phyloP scores from a whole-genome alignment of 2,113 vertebrate species.

The Pseudonaja textilis region DNA sequence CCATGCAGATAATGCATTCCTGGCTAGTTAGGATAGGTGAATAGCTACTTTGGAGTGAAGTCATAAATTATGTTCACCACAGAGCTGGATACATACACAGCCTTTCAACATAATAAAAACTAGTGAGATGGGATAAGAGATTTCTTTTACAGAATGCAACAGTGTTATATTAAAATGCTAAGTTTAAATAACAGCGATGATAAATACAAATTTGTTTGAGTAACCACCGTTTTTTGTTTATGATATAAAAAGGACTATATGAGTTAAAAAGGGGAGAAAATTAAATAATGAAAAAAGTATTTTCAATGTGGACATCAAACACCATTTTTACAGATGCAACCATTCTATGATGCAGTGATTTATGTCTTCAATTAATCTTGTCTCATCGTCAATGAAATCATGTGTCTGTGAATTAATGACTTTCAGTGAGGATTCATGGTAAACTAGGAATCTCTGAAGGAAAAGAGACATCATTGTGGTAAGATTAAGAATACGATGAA shows the following conservation, averaged over 20 bases:
- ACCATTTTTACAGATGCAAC: constrained; percentile 19
- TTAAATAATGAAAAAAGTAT: constrained; percentile 3
- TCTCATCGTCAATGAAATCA: not conserved
- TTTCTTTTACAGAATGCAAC: not conserved
- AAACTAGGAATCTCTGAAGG: not conserved
- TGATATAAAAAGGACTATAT: not conserved
- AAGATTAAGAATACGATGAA: not conserved
- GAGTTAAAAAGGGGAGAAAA: not conserved
- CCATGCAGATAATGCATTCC: not conserved
- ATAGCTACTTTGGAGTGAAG: not conserved
- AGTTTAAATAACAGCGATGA: not conserved
- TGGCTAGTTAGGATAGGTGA: not conserved
- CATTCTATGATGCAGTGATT: not conserved
- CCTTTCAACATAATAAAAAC: not conserved
- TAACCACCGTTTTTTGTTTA: not conserved
- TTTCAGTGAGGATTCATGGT: not conserved
- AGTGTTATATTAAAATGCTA: not conserved
- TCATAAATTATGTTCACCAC: not conserved
- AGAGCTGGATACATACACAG: not conserved
- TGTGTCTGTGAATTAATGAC: not conserved
- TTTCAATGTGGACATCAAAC: not conserved
- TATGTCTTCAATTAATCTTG: not conserved
- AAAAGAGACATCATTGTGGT: not conserved
- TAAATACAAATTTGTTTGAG: not conserved
- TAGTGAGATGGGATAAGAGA: not conserved